These are phyloP conservation scores for Poeciliopsis turneri DNA, from an alignment of 2,797 vertebrate genomes.

Conservation along the genomic window DNA sequence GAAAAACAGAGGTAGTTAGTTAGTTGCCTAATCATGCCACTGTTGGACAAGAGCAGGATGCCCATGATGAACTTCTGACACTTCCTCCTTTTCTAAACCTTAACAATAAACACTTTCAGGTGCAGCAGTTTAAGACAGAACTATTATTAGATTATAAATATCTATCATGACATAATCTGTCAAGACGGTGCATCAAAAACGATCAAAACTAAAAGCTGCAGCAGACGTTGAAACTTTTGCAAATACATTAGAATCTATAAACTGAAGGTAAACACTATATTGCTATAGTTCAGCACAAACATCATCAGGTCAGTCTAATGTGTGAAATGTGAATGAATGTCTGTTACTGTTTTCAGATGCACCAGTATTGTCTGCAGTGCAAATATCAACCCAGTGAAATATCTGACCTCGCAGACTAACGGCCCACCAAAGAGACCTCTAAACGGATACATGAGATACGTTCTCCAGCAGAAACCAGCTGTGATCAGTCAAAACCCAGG, in stretches of 20 bases:
- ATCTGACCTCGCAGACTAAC: slow-evolving; percentile 42
- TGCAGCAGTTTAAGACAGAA: too few species aligned
- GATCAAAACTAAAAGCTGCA: neutral
- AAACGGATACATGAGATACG: slow-evolving; percentile 66
- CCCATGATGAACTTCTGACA: neutral
- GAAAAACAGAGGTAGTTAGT: neutral
- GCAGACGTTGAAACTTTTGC: neutral
- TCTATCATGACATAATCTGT: neutral
- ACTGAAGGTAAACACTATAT: neutral
- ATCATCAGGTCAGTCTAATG: neutral
- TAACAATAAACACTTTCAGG: neutral
- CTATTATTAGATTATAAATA: neutral
- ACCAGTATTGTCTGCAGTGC: slow-evolving; percentile 35
- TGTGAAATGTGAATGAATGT: neutral
- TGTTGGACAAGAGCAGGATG: neutral
- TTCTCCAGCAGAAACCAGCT: slow-evolving; percentile 49
- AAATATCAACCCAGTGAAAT: slow-evolving; percentile 37
- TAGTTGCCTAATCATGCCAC: neutral
- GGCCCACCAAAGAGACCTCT: slow-evolving; percentile 69
- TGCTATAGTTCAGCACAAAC: neutral
- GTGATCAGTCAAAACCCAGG: slow-evolving; percentile 60
- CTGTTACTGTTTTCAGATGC: slow-evolving; percentile 28
- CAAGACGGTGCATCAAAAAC: neutral
- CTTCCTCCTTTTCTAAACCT: neutral
- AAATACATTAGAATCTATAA: neutral